Base-by-base conservation (phyloP, 2,888 invertebrate genomes). In the Agonopterix heracliana region DNA sequence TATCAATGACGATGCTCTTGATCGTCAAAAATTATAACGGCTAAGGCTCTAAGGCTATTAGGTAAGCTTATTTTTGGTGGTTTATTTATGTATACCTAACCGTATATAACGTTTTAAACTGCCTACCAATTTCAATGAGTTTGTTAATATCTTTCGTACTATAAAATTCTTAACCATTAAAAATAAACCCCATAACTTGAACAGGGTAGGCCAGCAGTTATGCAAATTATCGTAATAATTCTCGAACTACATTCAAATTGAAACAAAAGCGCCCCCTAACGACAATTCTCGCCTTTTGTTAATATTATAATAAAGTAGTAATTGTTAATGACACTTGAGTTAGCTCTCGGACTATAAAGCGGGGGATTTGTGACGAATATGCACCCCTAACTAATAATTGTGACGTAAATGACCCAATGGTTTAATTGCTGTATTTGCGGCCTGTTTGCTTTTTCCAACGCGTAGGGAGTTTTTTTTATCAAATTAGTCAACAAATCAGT, bases 261-360 rank as follows among this genome's bases (percentile, higher is more conserved):
- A 87, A 86, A 86, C 86, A 87, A 87, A 71, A 68, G 81, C 69
- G 59, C 60, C 70, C 84, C 75, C 78, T 71, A 67, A 66, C 72
- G 63, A 69, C 62, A 65, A 63, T 76, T 72, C 67, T 71, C 71
- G 75, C 76, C 78, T 79, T 70, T 85, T 83, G 81, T 84, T 77
- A 77, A 74, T 71, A 70, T 74, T 72, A 78, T 81, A 81, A 82
- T 82, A 71, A 76, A 81, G 72, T 79, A 77, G 72, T 74, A 74
- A 81, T 78, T 71, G 69, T 75, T 81, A 82, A 83, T 69, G 77
- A 73, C 71, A 72, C 82, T 85, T 63, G 60, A 75, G 71, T 74
- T 69, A 69, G 69, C 68, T 69, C 68, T 51, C 61, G 74, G 71
- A 62, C 61, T 71, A 71, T 77, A 69, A 73, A 76, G 57, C 59